phyloP scores from a whole-genome alignment of 2,888 invertebrate species.

The Nomada fabriciana region DNA sequence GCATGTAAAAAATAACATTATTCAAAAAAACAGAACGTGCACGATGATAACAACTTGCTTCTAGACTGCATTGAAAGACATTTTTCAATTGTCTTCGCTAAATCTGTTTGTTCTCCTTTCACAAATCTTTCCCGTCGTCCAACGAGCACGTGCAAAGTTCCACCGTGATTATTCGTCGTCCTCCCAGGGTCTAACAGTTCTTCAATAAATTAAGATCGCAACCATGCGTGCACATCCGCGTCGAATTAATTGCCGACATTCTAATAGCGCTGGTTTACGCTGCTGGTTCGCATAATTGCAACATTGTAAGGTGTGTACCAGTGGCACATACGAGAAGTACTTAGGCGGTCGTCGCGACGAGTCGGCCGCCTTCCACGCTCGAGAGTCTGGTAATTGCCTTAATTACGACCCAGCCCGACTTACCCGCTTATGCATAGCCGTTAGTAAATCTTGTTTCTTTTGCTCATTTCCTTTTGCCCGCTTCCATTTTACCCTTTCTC shows the following conservation, averaged over 20 bases:
- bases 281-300: conserved; percentile 76
- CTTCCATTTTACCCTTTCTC: not conserved
- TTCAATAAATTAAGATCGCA: conserved; percentile 42
- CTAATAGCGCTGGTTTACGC: conserved; percentile 75
- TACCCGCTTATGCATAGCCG: conserved; percentile 63
- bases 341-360: conserved; percentile 41
- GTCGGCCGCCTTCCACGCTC: conserved; percentile 47
- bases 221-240: conserved; percentile 55
- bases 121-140: not conserved
- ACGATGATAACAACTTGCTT: not conserved
- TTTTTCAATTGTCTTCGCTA: no score
- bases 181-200: not conserved
- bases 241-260: conserved; percentile 76
- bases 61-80: no score
- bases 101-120: no score
- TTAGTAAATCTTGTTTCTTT: conserved; percentile 56
- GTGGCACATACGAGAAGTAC: conserved; percentile 63
- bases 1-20: no score
- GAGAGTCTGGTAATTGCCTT: conserved; percentile 77
- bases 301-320: conserved; percentile 70
- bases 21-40: not conserved
- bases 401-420: conserved; percentile 76
- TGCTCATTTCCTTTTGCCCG: not conserved
- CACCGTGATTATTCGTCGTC: not conserved
- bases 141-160: conserved; percentile 24